Evolutionary conservation across 2,888 invertebrate genomes (phyloP).

Genomic region (Piscicola geometra): DNA sequence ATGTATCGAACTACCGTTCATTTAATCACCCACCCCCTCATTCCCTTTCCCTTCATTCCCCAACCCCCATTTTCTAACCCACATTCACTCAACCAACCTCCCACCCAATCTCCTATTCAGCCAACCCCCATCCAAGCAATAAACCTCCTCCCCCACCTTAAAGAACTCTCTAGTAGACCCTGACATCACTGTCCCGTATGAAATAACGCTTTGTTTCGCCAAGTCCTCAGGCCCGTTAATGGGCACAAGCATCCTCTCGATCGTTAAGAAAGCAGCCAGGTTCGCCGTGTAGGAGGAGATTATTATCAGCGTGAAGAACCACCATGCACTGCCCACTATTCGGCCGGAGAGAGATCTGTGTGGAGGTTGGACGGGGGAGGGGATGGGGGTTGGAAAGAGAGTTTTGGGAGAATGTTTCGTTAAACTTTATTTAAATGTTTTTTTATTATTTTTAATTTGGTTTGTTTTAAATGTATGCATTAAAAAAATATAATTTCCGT

Average conservation of each 20-base stretch:
- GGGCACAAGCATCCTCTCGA: slow-evolving; percentile 90
- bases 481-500: too few relatives aligned
- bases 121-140: neutral
- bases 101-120: too few relatives aligned
- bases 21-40: too few relatives aligned
- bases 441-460: too few relatives aligned
- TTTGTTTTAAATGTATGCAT: too few relatives aligned
- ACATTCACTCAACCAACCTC: too few relatives aligned
- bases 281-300: slow-evolving; percentile 93
- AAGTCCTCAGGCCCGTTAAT: slow-evolving; percentile 86
- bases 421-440: too few relatives aligned
- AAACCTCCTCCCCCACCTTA: slow-evolving; percentile 59
- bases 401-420: too few relatives aligned
- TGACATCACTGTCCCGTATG: slow-evolving; percentile 65
- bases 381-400: neutral
- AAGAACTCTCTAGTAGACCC: slow-evolving; percentile 84
- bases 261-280: slow-evolving; percentile 84
- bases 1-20: too few relatives aligned
- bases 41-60: too few relatives aligned
- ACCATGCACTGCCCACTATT: slow-evolving; percentile 75
- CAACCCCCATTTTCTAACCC: too few relatives aligned
- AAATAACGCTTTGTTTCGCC: slow-evolving; percentile 65
- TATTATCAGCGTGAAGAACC: slow-evolving; percentile 67
- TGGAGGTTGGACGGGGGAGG: neutral
- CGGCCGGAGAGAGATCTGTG: slow-evolving; percentile 72